Evolutionary conservation across 2,888 invertebrate genomes (phyloP), one percentile per base, ranked within the genome.

Genomic region (Callinectes sapidus): DNA sequence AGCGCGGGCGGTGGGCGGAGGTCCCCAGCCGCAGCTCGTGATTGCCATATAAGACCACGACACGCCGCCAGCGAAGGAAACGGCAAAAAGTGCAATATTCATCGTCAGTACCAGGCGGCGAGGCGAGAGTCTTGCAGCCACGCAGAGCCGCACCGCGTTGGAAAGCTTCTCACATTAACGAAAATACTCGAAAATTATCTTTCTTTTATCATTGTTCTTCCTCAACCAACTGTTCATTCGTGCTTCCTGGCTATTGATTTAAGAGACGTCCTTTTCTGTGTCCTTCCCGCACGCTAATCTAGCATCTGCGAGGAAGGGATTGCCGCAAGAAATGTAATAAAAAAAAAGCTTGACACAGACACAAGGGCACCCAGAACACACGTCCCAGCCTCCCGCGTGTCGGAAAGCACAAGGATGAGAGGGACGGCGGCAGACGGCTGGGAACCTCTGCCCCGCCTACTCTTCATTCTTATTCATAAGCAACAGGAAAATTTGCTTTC

Each of bases 31-130:
- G 61, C 54, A 85, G 18, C 71, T 32, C 18, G 88, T 89, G 91
- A 91, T 89, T 48, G 85, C 91, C 91, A 54, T 77, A 91, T 91
- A 91, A 48, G 91, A 91, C 77, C 91, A 66, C n/a, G 66, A 89
- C 85, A 91, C 77, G 88, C 88, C 88, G 90, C 77, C 55, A 55
- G 42, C 35, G 61, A 61, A 86, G 61, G 86, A 87, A 5, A 86
- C 90, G 81, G 23, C 42, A 91, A 91, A 91, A 89, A 77, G 35
- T 13, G 88, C 89, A 71, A 28, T 23, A 71, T 77, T 81, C 81
- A 18, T 81, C 81, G 81, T 32, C 81, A 81, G 81, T 81, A 35
- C 35, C 32, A 81, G 14, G 81, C 32, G n/a, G 81, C 1, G 81
- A 81, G 81, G 81, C 14, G 81, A 1, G 14, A 28, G n/a, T 71